Conservation (phyloP, 2,113 vertebrate species). For the Oxyruncus cristatus region DNA sequence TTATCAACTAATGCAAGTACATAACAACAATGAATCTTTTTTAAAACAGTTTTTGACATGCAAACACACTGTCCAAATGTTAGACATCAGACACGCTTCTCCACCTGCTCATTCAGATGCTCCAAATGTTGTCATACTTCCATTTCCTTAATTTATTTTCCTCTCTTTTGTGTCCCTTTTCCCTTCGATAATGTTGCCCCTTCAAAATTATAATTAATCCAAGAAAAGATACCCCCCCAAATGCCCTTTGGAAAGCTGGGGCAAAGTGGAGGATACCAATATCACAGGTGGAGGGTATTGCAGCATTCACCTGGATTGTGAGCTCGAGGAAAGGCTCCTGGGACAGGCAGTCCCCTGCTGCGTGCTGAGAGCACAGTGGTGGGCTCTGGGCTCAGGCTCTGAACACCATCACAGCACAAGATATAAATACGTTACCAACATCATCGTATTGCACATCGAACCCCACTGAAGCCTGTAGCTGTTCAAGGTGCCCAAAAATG, state of each 20-base stretch:
- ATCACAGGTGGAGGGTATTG: accelerated
- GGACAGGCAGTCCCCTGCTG: neutral
- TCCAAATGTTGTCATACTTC: neutral
- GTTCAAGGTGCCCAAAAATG: neutral
- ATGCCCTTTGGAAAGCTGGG: neutral
- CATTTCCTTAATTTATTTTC: neutral
- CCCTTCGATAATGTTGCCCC: neutral
- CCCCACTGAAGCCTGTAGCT: neutral
- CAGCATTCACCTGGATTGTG: neutral
- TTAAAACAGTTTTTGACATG: neutral
- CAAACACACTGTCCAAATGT: neutral
- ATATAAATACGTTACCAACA: neutral
- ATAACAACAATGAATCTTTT: neutral
- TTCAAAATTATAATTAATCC: neutral
- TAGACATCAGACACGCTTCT: neutral
- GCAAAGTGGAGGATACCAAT: neutral
- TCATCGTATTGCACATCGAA: neutral
- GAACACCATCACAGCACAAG: neutral
- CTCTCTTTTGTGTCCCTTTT: neutral
- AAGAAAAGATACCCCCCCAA: neutral
- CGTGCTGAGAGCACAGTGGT: neutral
- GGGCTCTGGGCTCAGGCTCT: neutral
- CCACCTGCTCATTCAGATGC: neutral
- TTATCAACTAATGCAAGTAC: neutral
- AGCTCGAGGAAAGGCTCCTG: neutral